These are phyloP conservation scores for Perognathus longimembris DNA, from an alignment of 2,113 vertebrate species.

Conservation along the genomic window DNA sequence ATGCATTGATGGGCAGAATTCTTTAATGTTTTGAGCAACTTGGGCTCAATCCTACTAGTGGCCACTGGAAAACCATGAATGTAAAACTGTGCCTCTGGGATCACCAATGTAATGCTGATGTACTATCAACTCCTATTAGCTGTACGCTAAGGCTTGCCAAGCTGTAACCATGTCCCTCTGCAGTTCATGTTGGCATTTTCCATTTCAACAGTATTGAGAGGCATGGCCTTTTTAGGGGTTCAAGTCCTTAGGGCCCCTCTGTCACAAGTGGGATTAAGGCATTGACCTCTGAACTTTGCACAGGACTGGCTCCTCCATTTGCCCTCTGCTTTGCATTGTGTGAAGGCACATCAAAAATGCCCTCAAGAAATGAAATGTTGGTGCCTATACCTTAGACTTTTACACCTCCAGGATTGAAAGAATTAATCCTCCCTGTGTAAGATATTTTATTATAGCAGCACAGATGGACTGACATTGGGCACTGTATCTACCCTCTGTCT, in stretches of 20 bases:
- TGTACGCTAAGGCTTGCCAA: too few species aligned
- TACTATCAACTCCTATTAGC: too few species aligned
- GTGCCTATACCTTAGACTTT: too few species aligned
- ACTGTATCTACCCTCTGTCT: neutral
- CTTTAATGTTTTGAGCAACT: neutral
- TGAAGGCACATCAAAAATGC: too few species aligned
- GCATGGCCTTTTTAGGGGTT: too few species aligned
- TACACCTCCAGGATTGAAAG: neutral
- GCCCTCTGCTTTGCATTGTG: too few species aligned
- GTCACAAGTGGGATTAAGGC: neutral
- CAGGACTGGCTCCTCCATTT: too few species aligned
- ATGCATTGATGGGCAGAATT: neutral
- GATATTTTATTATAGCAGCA: neutral
- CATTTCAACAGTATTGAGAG: neutral
- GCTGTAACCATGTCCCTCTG: neutral
- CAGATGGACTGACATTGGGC: too few species aligned
- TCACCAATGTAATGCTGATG: neutral
- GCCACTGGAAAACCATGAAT: neutral
- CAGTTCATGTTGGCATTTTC: neutral
- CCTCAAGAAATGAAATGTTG: too few species aligned
- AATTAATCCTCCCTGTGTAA: neutral
- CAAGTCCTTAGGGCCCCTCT: neutral
- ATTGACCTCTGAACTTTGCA: neutral
- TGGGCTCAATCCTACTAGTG: neutral
- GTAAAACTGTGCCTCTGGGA: neutral